A percentile compares a stretch with the other conserved stretches of the same genome.
Conservation (phyloP, 1,140 invertebrate genomes). For the Sitobion miscanthi region DNA sequence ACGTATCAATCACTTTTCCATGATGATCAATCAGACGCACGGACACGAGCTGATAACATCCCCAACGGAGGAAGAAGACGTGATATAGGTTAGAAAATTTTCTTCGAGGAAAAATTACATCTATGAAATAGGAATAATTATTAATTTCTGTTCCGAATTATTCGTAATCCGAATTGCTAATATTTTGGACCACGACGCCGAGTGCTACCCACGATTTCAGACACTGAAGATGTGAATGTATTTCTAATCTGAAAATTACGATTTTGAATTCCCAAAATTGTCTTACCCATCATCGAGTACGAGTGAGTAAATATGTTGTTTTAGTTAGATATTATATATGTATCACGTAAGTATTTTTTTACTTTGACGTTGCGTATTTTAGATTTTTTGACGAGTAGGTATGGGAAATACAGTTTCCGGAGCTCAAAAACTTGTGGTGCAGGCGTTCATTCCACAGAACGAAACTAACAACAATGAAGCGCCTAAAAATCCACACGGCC, state of each 20-base stretch:
- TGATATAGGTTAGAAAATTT: not conserved
- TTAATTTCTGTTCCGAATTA: too few species aligned
- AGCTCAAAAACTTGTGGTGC: not conserved
- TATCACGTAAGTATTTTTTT: not conserved
- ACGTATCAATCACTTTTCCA: constrained; percentile 32
- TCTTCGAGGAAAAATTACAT: not conserved
- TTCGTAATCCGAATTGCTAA: not conserved
- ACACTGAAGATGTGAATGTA: not conserved
- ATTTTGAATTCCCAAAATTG: not conserved
- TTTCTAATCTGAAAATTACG: not conserved
- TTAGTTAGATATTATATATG: not conserved
- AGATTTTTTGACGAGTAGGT: not conserved
- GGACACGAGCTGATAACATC: not conserved
- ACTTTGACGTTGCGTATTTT: not conserved
- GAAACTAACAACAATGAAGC: not conserved
- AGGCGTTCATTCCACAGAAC: not conserved
- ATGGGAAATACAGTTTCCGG: constrained; percentile 28
- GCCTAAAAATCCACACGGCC: not conserved
- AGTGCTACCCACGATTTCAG: not conserved
- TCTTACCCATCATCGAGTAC: not conserved
- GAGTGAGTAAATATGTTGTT: not conserved
- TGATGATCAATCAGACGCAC: not conserved
- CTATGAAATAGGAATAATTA: too few species aligned
- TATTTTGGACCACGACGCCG: not conserved
- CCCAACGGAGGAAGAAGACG: not conserved